Conservation (phyloP, 2,888 invertebrate species). For the Leptinotarsa haldemani region DNA sequence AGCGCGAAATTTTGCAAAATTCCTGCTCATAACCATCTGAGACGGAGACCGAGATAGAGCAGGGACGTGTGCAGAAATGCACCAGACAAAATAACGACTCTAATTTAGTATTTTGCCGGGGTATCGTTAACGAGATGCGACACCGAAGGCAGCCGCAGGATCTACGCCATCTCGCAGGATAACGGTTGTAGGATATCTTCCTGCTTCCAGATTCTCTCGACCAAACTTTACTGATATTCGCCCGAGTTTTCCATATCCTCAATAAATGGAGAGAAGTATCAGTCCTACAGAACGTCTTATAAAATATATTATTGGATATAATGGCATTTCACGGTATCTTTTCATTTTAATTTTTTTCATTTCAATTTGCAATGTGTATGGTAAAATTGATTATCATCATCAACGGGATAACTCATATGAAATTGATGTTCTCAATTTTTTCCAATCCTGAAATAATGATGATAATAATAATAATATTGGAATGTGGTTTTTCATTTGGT, state of each 20-base stretch:
- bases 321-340: background rate
- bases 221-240: constrained; percentile 3
- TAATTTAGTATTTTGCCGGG: constrained; percentile 49
- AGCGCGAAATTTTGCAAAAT: constrained; percentile 34
- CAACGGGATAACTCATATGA: too few relatives aligned
- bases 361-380: too few relatives aligned
- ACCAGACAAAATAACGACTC: constrained; percentile 52
- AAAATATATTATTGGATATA: background rate
- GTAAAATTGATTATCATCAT: too few relatives aligned
- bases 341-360: too few relatives aligned
- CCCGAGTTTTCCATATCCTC: background rate
- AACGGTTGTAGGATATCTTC: constrained; percentile 13
- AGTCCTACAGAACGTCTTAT: background rate
- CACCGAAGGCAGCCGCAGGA: constrained; percentile 51
- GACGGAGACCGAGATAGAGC: constrained; percentile 29
- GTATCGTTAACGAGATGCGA: constrained; percentile 56
- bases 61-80: constrained; percentile 34
- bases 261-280: background rate
- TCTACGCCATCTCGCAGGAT: constrained; percentile 47
- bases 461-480: too few relatives aligned
- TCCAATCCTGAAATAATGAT: too few relatives aligned
- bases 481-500: too few relatives aligned
- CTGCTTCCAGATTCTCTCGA: constrained; percentile 6
- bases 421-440: too few relatives aligned
- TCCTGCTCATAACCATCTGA: constrained; percentile 27